Conservation (phyloP, 2,113 vertebrate species). For the Microcebus lehilahytsara region DNA sequence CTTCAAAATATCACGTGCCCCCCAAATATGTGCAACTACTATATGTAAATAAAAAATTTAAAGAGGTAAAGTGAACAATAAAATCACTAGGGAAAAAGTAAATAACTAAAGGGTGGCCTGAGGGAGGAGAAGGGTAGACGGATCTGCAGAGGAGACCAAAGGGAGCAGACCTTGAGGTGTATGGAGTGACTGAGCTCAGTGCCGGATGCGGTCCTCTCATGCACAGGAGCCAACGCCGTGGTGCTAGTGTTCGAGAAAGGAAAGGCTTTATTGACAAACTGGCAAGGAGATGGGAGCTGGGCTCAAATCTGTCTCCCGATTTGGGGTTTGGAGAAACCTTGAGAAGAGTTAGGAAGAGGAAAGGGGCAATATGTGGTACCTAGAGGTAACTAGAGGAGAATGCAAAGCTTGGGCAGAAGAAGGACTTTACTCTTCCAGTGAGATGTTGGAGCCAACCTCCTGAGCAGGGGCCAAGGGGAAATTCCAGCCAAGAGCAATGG, state of each 20-base stretch:
- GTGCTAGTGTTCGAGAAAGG: no score
- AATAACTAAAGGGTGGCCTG: background rate
- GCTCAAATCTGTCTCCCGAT: no score
- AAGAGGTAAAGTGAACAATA: background rate
- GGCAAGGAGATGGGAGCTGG: no score
- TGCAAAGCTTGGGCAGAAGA: background rate
- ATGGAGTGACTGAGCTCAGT: no score
- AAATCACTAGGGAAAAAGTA: background rate
- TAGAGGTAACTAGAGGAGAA: background rate
- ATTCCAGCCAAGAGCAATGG: background rate
- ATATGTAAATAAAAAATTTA: background rate
- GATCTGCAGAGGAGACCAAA: background rate
- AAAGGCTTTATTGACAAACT: no score
- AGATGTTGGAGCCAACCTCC: background rate
- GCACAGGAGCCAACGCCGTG: no score
- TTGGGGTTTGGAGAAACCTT: background rate
- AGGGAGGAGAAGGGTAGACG: background rate
- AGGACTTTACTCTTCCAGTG: background rate
- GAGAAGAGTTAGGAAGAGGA: background rate
- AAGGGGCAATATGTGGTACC: fast-evolving
- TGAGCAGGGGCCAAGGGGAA: background rate
- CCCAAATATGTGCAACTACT: background rate
- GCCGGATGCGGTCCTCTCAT: no score
- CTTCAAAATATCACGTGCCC: background rate
- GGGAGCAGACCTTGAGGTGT: background rate